These are phyloP conservation scores for Equus przewalskii DNA, from an alignment of 2,113 vertebrate genomes.

Conservation along the genomic window DNA sequence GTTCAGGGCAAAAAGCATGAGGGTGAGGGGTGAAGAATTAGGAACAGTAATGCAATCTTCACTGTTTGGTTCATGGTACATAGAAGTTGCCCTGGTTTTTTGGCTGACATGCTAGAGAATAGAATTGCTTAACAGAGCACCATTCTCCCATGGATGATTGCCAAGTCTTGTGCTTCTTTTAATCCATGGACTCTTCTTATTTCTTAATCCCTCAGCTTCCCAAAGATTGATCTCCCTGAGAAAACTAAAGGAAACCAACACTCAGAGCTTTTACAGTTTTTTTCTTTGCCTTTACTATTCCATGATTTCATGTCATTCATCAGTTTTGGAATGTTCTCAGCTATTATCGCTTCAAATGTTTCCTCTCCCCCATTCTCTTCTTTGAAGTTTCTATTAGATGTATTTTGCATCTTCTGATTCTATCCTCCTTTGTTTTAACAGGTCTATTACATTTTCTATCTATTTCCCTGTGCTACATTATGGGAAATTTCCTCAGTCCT, in stretches of 20 bases:
- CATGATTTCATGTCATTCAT: not conserved
- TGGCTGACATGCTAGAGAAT: not conserved
- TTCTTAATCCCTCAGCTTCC: not conserved
- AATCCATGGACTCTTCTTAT: not conserved
- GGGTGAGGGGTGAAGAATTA: not conserved
- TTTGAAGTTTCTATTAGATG: not conserved
- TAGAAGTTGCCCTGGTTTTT: not conserved
- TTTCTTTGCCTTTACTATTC: not conserved
- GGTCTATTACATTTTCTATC: not conserved
- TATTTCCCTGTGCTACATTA: not conserved
- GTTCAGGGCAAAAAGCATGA: not conserved
- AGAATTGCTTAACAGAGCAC: not conserved
- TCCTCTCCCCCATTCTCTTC: not conserved
- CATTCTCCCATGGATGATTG: not conserved
- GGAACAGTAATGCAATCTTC: not conserved
- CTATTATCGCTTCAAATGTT: not conserved
- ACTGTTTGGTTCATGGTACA: accelerated
- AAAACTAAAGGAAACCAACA: slow-evolving; percentile 1
- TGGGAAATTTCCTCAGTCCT: slow-evolving; percentile 6
- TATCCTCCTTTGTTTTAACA: not conserved
- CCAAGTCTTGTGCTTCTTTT: not conserved
- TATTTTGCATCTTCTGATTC: not conserved
- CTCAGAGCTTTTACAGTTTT: not conserved
- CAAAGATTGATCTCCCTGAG: not conserved
- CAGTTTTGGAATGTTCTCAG: not conserved